These are phyloP conservation scores for Ailurus styani DNA, from an alignment of 2,113 vertebrate species.

Conservation along the genomic window DNA sequence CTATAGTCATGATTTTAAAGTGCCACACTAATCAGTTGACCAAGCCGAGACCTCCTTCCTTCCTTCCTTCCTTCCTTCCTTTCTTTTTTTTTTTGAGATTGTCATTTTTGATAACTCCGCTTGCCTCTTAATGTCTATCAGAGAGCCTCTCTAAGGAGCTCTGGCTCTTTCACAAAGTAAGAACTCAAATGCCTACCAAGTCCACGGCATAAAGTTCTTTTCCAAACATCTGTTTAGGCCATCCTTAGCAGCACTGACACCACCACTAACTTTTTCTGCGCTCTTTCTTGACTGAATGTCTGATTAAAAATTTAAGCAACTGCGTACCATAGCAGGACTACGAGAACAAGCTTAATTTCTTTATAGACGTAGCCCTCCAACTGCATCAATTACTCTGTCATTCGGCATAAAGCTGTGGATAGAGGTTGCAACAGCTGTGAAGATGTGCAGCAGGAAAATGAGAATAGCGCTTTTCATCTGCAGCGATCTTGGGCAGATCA, in stretches of 20 bases:
- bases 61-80: too few species aligned
- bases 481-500: neutral
- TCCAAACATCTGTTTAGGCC: neutral
- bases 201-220: neutral
- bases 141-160: neutral
- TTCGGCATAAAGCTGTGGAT: neutral
- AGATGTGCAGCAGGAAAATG: neutral
- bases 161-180: neutral
- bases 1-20: neutral
- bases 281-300: neutral
- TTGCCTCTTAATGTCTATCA: neutral
- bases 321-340: neutral
- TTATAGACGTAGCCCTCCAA: neutral
- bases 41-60: neutral
- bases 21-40: neutral
- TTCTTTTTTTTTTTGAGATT: neutral
- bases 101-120: neutral
- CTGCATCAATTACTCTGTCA: slow-evolving; percentile 24
- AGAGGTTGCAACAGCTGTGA: neutral
- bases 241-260: neutral
- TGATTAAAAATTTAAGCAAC: slow-evolving; percentile 35
- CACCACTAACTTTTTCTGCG: neutral
- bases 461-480: neutral
- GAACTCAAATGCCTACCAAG: neutral
- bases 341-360: slow-evolving; percentile 1